Evolutionary conservation across 92 coral and sea anemone species (phyloP).

Genomic region (Desmophyllum pertusum): DNA sequence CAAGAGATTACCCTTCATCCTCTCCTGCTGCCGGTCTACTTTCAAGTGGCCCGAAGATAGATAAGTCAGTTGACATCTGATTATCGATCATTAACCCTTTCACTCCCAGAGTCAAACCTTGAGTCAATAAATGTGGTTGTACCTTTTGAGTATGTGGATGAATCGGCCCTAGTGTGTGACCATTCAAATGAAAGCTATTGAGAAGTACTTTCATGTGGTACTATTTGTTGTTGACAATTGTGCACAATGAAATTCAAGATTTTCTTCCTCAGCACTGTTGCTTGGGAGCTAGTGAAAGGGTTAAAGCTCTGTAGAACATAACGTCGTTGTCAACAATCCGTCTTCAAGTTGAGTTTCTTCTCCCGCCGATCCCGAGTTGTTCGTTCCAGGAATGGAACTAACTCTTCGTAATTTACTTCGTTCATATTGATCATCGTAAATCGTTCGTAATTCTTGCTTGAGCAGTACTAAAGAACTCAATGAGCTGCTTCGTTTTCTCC

Average conservation of each 20-base stretch:
- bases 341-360: slow-evolving; percentile 34
- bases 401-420: slow-evolving; percentile 16
- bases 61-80: background rate
- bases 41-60: background rate
- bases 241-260: no score
- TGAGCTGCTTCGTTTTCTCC: slow-evolving; percentile 41
- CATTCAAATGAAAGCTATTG: no score
- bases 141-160: no score
- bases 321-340: slow-evolving; percentile 37
- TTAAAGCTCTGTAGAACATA: slow-evolving; percentile 49
- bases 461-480: background rate
- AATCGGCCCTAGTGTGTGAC: no score
- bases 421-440: background rate
- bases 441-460: background rate
- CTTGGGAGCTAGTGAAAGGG: no score
- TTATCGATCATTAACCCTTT: background rate
- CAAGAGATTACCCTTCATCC: no score
- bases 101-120: no score
- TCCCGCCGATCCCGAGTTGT: background rate
- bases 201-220: no score
- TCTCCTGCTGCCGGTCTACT: no score
- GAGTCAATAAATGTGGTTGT: no score
- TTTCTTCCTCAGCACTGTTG: no score
- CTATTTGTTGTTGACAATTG: no score
- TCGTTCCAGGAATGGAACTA: slow-evolving; percentile 15